These are phyloP conservation scores for crab-eating macaque (Macaca fascicularis) DNA, from an alignment of 2,113 vertebrate species.

Conservation along the genomic window T2T-MFA8v1.1 NC_088375.1:108987501-108988000, in stretches of 20 bases:
- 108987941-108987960: not conserved
- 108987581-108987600: not conserved
- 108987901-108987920: conserved; percentile 29
- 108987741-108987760: conserved; percentile 1
- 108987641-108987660: not conserved
- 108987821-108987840: conserved; percentile 50
- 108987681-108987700: not conserved
- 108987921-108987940: not conserved
- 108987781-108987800: conserved; percentile 51
- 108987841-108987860: conserved; percentile 55
- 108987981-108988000: not conserved
- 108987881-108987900: not conserved
- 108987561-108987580: not conserved
- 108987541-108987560: not conserved
- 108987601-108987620: not conserved
- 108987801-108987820: conserved; percentile 4
- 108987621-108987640: not conserved
- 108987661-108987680: not conserved
- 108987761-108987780: not conserved
- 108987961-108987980: fast-evolving
- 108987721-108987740: not conserved
- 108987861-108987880: conserved; percentile 36
- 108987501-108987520: not conserved
- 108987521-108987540: not conserved
- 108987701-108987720: not conserved